phyloP scores from a whole-genome alignment of 2,888 invertebrate genomes.

The Noctua fimbriata region DNA sequence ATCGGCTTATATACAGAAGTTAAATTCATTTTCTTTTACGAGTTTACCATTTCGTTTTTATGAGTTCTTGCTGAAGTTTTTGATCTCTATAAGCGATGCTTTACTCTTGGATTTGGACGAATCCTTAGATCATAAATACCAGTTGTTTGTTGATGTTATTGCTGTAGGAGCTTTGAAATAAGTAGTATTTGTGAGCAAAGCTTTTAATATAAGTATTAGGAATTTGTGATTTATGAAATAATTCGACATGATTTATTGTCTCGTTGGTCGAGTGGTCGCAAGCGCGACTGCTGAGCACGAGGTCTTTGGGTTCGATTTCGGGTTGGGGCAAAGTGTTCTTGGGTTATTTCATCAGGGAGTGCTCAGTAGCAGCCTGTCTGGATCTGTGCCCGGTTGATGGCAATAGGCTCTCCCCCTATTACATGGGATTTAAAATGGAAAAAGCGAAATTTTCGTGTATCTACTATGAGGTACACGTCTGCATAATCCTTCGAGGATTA shows the following conservation, averaged over 20 bases:
- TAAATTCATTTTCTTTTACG: constrained; percentile 66
- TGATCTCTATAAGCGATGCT: constrained; percentile 56
- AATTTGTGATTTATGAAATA: constrained; percentile 1
- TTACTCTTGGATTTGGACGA: constrained; percentile 28
- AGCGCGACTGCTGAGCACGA: too few relatives aligned
- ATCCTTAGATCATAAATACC: constrained; percentile 34
- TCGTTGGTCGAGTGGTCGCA: too few relatives aligned
- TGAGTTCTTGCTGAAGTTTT: constrained; percentile 57
- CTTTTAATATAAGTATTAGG: background rate
- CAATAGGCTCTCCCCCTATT: too few relatives aligned
- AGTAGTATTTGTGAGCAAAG: background rate
- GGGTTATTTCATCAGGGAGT: too few relatives aligned
- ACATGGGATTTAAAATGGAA: too few relatives aligned
- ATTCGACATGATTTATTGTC: background rate
- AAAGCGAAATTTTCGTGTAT: too few relatives aligned
- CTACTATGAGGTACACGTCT: too few relatives aligned
- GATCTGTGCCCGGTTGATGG: too few relatives aligned
- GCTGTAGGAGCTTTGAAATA: background rate
- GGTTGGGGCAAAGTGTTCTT: too few relatives aligned
- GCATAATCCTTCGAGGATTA: too few relatives aligned
- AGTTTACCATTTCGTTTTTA: constrained; percentile 64
- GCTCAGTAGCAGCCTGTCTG: too few relatives aligned
- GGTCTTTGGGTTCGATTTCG: too few relatives aligned
- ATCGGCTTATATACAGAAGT: constrained; percentile 55
- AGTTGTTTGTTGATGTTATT: constrained; percentile 36